Base-by-base conservation (phyloP, 2,888 invertebrate species). In the Abrostola triplasia region DNA sequence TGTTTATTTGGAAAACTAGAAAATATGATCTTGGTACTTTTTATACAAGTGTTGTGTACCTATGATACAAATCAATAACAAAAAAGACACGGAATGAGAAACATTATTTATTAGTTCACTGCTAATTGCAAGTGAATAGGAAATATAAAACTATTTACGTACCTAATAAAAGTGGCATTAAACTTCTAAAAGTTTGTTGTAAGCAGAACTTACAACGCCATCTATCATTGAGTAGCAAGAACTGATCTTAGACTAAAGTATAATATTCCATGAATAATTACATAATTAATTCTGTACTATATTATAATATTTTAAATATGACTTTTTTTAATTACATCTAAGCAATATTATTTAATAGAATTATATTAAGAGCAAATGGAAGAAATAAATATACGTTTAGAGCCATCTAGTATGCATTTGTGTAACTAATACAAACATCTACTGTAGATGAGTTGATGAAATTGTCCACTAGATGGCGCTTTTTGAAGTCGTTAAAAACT, bases 211-310 rank as follows among this genome's bases (percentile, higher is more conserved):
- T 2, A 0, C 73, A 70, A 52, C 64, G 83, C 73, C 83, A 84
- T 81, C 88, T 88, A 65, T 74, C 61, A 64, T 50, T 59, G 67
- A 84, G 69, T 83, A 82, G 81, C 49, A 0, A 0, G 0, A 44
- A 51, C 35, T 51, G 24, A n/a, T n/a, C n/a, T n/a, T n/a, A n/a
- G n/a, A n/a, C n/a, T n/a, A n/a, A n/a, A n/a, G n/a, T n/a, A n/a
- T n/a, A n/a, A n/a, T n/a, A n/a, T n/a, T n/a, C n/a, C n/a, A n/a
- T n/a, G n/a, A n/a, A n/a, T n/a, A n/a, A n/a, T n/a, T n/a, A n/a
- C n/a, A n/a, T n/a, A n/a, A n/a, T n/a, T n/a, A n/a, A n/a, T n/a
- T n/a, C n/a, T n/a, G n/a, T n/a, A n/a, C n/a, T n/a, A n/a, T n/a
- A n/a, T n/a, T n/a, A n/a, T n/a, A n/a, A n/a, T n/a, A n/a, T n/a